These are phyloP conservation scores for Amphiura filiformis DNA, from an alignment of 35 echinoderm and acorn worm genomes.

Conservation along the genomic window DNA sequence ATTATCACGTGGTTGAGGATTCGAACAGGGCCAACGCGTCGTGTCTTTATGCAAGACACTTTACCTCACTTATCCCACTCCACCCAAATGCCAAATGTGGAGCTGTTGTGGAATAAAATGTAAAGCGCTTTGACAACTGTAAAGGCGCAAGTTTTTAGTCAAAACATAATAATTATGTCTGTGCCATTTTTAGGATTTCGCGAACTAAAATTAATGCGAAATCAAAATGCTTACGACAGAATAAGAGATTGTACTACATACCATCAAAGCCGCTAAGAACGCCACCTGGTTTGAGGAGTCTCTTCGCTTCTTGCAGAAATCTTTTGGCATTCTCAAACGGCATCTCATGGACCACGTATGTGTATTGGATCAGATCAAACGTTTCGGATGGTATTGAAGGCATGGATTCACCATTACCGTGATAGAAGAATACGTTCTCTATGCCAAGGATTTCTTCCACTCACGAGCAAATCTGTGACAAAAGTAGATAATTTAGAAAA, in stretches of 20 bases:
- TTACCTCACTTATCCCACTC: no score
- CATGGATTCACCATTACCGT: slow-evolving; percentile 37
- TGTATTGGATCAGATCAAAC: slow-evolving; percentile 59
- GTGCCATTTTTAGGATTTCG: not conserved
- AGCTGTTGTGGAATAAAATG: no score
- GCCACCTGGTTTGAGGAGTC: slow-evolving; percentile 43
- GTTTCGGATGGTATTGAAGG: slow-evolving; percentile 24
- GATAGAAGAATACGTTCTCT: slow-evolving; percentile 43
- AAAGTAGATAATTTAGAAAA: no score
- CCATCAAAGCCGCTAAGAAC: slow-evolving; percentile 60
- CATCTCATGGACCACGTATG: slow-evolving; percentile 63
- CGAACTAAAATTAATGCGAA: not conserved
- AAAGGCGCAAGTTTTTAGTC: not conserved
- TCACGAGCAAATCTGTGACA: slow-evolving; percentile 34
- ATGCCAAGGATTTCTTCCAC: slow-evolving; percentile 29
- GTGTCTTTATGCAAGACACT: no score
- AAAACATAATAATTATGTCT: not conserved
- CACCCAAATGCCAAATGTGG: no score
- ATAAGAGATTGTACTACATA: not conserved
- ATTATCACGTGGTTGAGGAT: no score
- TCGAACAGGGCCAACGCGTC: no score
- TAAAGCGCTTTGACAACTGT: no score
- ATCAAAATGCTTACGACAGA: not conserved
- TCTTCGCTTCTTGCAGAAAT: slow-evolving; percentile 24
- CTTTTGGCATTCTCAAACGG: slow-evolving; percentile 20